Evolutionary conservation across 2,113 vertebrate species (phyloP).

Genomic region (Polypterus bichir): DNA sequence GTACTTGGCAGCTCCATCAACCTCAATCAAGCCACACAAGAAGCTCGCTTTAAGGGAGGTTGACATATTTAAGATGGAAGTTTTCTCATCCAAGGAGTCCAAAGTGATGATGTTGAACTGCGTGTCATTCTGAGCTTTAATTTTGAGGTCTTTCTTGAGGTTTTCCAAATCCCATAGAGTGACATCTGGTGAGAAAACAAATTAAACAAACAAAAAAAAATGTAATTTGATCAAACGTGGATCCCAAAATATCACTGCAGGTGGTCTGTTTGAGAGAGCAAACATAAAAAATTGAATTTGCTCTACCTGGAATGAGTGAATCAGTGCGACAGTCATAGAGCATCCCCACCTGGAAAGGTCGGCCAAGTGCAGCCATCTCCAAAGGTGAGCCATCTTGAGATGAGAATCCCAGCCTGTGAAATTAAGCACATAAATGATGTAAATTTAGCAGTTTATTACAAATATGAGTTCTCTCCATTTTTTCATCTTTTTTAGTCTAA

Average conservation of each 20-base stretch:
- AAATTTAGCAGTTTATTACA: no score
- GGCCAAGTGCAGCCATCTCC: conserved; percentile 11
- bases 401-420: no score
- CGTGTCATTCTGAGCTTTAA: conserved; percentile 13
- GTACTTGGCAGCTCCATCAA: conserved; percentile 24
- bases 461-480: no score
- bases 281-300: not conserved
- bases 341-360: conserved; percentile 25
- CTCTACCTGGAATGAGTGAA: conserved; percentile 20
- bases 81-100: conserved; percentile 22
- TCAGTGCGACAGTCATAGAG: conserved; percentile 25
- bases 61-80: conserved; percentile 17
- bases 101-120: conserved; percentile 25
- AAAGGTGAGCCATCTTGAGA: no score
- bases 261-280: not conserved
- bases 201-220: no score
- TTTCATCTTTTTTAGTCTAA: no score
- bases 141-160: conserved; percentile 17
- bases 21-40: conserved; percentile 19
- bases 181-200: conserved; percentile 14
- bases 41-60: conserved; percentile 26
- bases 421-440: no score
- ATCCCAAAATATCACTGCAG: conserved; percentile 4
- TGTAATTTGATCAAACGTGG: not conserved
- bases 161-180: conserved; percentile 22